Evolutionary conservation across 2,888 invertebrate species (phyloP), one percentile per base, ranked within the genome.

Genomic region (Campoplex nolae): DNA sequence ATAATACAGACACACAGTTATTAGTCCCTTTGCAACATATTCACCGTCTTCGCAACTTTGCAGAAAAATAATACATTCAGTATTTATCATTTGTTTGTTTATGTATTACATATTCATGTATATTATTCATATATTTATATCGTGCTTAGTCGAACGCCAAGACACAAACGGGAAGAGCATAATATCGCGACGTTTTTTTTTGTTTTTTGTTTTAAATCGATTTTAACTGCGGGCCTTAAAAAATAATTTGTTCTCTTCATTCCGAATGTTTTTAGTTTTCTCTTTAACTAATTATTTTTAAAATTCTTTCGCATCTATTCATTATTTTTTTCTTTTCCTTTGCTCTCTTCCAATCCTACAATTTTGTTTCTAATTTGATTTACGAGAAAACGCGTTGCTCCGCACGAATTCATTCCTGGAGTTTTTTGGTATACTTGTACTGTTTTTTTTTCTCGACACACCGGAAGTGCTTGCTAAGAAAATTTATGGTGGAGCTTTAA

Each of bases 121-220:
- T 80, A 88, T 84, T 86, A 75, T 89, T 74, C 84, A 85, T 89
- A 82, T 86, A 88, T 87, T 81, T 76, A 89, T 90, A 89, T 89
- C 89, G 82, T 88, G 85, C 89, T 92, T 91, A 91, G 87, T 91
- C 88, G 42, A 85, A 90, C 88, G 90, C 88, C 90, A 90, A 90
- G 91, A 92, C 92, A 92, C 90, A 90, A 90, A 92, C 86, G 90
- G 92, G 89, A 92, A 93, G 91, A 92, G 90, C 90, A 90, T 90
- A 90, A 91, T 88, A 88, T 89, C 90, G 90, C 89, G 89, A 92
- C 89, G 88, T 89, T 90, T 71, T 71, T 71, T 23, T 23, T 23
- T 23, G 23, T 23, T 23, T 23, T 23, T 23, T 23, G 23, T 23
- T 78, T 70, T 75, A 32, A 35, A 42, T 89, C 86, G 83, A 80